Conservation (phyloP, 2,888 invertebrate genomes). For the Yponomeuta sedellus region DNA sequence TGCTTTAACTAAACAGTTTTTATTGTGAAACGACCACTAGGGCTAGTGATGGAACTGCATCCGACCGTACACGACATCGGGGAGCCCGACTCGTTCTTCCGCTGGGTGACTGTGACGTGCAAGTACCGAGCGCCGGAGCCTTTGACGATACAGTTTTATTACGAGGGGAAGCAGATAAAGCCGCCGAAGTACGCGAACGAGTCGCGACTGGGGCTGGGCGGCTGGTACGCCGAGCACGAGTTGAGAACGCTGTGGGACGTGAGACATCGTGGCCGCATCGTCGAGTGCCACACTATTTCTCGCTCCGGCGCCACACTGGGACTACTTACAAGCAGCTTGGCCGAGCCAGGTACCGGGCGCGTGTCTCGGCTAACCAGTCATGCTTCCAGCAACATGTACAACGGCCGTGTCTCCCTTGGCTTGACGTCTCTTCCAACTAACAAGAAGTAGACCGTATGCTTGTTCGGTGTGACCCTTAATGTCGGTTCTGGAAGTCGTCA, state of each 20-base stretch:
- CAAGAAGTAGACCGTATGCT: constrained; percentile 5
- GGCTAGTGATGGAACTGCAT: constrained; percentile 64
- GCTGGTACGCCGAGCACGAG: constrained; percentile 52
- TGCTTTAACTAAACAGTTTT: constrained; percentile 8
- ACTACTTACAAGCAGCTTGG: constrained; percentile 52
- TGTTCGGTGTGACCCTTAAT: constrained; percentile 21
- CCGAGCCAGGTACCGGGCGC: constrained; percentile 41
- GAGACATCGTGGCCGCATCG: constrained; percentile 38
- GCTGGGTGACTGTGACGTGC: constrained; percentile 51
- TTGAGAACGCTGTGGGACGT: constrained; percentile 53
- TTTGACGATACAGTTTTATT: constrained; percentile 56
- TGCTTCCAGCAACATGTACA: constrained; percentile 4
- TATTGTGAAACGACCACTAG: constrained; percentile 35
- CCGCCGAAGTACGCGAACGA: constrained; percentile 42
- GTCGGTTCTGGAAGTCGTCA: constrained; percentile 11
- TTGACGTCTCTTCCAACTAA: constrained; percentile 6
- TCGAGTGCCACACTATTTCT: constrained; percentile 58
- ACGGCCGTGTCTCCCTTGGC: neutral
- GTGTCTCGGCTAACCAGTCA: constrained; percentile 9
- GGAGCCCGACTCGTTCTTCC: constrained; percentile 29
- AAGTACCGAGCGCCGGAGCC: constrained; percentile 62
- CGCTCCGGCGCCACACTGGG: constrained; percentile 51
- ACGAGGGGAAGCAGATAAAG: constrained; percentile 38
- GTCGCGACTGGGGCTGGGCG: constrained; percentile 43
- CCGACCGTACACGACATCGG: constrained; percentile 45